Evolutionary conservation across 1,140 invertebrate genomes (phyloP), one percentile per base, ranked within the genome.

Genomic region (Armadillidium nasatum): DNA sequence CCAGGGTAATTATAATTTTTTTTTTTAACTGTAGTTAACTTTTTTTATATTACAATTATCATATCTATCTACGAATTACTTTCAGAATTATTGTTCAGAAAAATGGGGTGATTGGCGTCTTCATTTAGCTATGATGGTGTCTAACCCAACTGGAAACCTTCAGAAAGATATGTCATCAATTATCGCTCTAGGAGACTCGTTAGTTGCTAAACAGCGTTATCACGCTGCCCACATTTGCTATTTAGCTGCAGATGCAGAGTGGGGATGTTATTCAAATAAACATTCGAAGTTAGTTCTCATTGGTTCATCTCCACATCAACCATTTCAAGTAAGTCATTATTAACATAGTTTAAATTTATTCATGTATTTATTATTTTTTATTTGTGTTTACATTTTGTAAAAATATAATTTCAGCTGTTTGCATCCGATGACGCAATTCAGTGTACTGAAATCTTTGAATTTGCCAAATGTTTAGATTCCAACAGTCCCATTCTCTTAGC

Each of bases 91-190:
- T 76, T 86, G 89, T n/a, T 93, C 96, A 86, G 91, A 91, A 78
- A 90, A 90, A 78, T 97, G 94, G 93, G 94, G 94, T 76, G 95
- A 98, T 84, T 98, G 96, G 96, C 88, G 94, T 74, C 93, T 94
- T 22, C 95, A 98, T 88, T 87, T 97, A 69, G 95, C 95, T 15
- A 96, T 98, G 89, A 90, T 98, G 78, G 88, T 98, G 33, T 93
- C 94, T 43, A 97, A 98, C 85, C 89, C 91, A 1, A 90, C 93
- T 15, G 84, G 88, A 1, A 89, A 90, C 80, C 89, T 91, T 4
- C 93, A 96, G 78, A 86, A 94, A 22, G 94, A 95, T 87, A 88
- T 89, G 54, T 92, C 92, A 83, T 90, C 93, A 15, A 93, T 97
- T 74, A 90, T 91, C 15, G 91, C 90, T 33, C 86, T 97, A 9